Percentiles rank a stretch among this genome's conserved stretches.
Conservation (phyloP, 2,797 vertebrate species). For the Phataginus tricuspis region DNA sequence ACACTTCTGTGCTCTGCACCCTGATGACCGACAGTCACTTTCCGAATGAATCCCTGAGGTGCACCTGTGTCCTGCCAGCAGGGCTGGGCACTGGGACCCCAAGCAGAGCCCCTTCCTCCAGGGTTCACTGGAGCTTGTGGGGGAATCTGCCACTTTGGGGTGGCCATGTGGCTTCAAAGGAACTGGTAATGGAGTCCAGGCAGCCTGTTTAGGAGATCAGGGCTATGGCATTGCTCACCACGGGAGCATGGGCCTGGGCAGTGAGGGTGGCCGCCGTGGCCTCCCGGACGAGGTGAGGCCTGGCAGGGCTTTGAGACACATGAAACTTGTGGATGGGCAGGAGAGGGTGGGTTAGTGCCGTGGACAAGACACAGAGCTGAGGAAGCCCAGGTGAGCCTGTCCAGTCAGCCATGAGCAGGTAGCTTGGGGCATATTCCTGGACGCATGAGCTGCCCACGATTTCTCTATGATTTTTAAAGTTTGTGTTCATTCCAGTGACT, state of each 20-base stretch:
- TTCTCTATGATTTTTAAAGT: background rate
- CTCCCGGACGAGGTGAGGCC: background rate
- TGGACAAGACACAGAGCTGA: background rate
- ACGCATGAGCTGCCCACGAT: accelerated
- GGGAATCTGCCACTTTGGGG: background rate
- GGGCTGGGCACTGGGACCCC: background rate
- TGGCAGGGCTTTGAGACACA: background rate
- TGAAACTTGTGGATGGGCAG: background rate
- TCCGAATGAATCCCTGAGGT: accelerated
- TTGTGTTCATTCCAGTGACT: background rate
- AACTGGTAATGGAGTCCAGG: background rate
- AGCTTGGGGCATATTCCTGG: background rate
- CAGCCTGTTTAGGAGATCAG: background rate
- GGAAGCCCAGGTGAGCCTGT: background rate
- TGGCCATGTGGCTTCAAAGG: background rate
- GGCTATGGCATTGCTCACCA: background rate
- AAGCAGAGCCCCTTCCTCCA: background rate
- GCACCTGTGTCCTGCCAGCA: too few species aligned
- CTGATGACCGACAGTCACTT: background rate
- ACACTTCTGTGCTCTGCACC: background rate
- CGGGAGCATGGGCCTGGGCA: background rate
- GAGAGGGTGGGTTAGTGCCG: accelerated
- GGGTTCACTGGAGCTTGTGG: background rate
- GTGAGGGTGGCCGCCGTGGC: background rate
- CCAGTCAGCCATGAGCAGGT: too few species aligned